phyloP scores from a whole-genome alignment of 2,113 vertebrate species.

The Pelecanoides urinatrix region DNA sequence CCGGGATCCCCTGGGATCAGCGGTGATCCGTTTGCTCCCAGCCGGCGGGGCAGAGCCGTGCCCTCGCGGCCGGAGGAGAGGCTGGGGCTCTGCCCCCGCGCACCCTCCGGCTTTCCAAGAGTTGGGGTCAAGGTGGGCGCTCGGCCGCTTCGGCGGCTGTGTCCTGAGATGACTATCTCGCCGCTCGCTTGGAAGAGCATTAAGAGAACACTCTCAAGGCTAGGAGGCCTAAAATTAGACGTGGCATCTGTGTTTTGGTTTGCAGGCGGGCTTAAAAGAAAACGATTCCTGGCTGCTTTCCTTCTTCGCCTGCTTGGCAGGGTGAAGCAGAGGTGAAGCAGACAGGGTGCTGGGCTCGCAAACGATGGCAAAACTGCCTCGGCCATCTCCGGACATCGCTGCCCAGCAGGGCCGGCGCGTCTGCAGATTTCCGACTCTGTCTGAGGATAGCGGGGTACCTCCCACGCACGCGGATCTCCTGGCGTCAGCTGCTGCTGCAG shows the following conservation, averaged over 20 bases:
- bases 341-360: too few relatives aligned
- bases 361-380: fast-evolving
- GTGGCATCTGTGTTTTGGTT: slow-evolving; percentile 34
- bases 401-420: neutral
- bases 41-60: neutral
- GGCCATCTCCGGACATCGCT: neutral
- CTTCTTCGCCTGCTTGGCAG: neutral
- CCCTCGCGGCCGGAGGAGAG: neutral
- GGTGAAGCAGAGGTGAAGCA: neutral
- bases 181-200: neutral
- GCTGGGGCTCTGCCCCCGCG: neutral
- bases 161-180: neutral
- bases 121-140: neutral
- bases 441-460: neutral
- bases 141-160: fast-evolving
- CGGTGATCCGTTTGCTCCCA: fast-evolving
- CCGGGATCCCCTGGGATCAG: neutral
- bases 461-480: fast-evolving
- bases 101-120: neutral
- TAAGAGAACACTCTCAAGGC: neutral
- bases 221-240: slow-evolving; percentile 50
- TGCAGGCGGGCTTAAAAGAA: neutral
- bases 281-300: neutral
- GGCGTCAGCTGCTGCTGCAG: neutral
- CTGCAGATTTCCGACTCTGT: neutral